Base-by-base conservation (phyloP, 2,888 invertebrate species). In the Polyploca ridens region DNA sequence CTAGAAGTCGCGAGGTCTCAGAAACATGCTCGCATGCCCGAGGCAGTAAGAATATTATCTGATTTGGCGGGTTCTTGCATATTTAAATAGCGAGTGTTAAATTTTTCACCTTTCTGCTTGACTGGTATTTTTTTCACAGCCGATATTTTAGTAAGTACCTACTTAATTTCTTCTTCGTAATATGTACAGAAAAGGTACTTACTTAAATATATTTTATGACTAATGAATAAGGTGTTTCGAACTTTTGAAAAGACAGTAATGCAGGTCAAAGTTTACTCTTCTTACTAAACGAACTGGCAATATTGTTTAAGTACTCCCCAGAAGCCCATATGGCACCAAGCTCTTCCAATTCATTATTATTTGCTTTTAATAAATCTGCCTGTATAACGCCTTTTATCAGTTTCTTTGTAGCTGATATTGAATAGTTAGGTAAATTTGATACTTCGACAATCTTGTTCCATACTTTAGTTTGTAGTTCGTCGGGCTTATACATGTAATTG, bases 401-500 rank as follows among this genome's bases (percentile, higher is more conserved):
- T 58, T 92, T 94, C 88, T 99, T 99, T 54, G 96, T 96, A 41
- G 94, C 91, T 59, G 95, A 83, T 72, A 99, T 83, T 14, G 96
- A 96, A 58, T 88, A 75, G 62, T 84, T 73, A 13, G 96, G 95
- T 71, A 95, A 84, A 69, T 90, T 78, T 84, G 96, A 90, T 77
- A 95, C 90, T 79, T 95, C 90, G 38, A 87, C 91, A 74, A 95
- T 94, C 83, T 92, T 95, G 69, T 93, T 89, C 95, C 95, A 96
- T 44, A 96, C 95, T 80, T 95, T 92, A 76, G 85, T 90, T 63
- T 96, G 90, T 63, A 97, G 86, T 63, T 96, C 93, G 33, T 94
- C 90, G 54, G 95, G 90, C 67, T 97, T 96, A 75, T 97, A 96
- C 14, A 99, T 93, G 81, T 96, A 95, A 13, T 98, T 96, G 0